These are phyloP conservation scores for Telmatherina bonti DNA, from an alignment of 2,797 vertebrate genomes.

Conservation along the genomic window DNA sequence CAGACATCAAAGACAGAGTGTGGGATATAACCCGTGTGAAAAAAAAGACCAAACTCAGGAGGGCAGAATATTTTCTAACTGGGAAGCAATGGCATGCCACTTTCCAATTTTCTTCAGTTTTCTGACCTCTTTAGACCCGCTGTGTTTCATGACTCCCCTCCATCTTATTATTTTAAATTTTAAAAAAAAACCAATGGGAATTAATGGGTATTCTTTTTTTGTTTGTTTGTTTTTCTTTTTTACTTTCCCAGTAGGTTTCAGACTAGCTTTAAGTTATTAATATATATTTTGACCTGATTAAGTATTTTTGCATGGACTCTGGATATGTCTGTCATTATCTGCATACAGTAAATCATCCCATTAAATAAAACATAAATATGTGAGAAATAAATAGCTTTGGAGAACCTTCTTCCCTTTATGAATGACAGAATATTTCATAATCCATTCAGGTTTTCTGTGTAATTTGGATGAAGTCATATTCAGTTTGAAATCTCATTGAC, in stretches of 20 bases:
- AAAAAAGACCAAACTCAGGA: conserved; percentile 50
- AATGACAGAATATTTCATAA: conserved; percentile 20
- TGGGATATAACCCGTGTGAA: conserved; percentile 58
- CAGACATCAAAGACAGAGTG: conserved; percentile 68
- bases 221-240: too few species aligned
- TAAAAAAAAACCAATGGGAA: conserved; percentile 22
- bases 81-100: conserved; percentile 27
- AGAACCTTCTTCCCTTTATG: not conserved
- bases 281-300: conserved; percentile 22
- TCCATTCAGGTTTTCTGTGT: conserved; percentile 22
- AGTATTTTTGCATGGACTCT: conserved; percentile 27
- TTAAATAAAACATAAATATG: not conserved
- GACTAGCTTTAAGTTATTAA: conserved; percentile 24
- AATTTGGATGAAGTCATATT: conserved; percentile 13
- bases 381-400: not conserved
- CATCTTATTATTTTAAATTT: conserved; percentile 35
- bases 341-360: not conserved
- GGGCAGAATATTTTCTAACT: conserved; percentile 53
- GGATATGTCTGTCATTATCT: not conserved
- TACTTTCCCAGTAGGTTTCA: not conserved
- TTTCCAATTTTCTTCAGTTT: conserved; percentile 65
- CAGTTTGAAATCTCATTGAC: conserved; percentile 13
- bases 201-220: too few species aligned
- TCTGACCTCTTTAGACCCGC: conserved; percentile 58
- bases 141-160: conserved; percentile 43